Conservation (phyloP, 2,888 invertebrate species). For the Dicycla oo region DNA sequence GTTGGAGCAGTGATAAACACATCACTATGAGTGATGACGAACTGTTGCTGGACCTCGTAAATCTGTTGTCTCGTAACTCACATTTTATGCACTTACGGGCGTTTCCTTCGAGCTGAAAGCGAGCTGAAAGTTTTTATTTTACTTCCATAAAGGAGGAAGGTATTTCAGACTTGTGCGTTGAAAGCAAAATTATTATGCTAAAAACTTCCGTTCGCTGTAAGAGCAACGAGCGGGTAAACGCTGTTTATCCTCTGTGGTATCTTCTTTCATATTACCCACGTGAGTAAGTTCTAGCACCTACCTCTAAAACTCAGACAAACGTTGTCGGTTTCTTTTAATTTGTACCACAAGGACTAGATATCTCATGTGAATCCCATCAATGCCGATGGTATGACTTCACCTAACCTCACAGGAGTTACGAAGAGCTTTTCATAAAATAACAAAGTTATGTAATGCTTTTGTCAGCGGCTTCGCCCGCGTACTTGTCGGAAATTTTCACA, state of each 20-base stretch:
- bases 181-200: constrained; percentile 53
- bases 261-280: constrained; percentile 10
- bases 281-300: neutral
- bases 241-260: constrained; percentile 44
- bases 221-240: constrained; percentile 36
- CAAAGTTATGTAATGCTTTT: constrained; percentile 39
- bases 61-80: constrained; percentile 44
- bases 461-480: too few species aligned
- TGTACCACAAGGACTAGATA: neutral
- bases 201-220: constrained; percentile 44
- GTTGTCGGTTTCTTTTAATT: neutral
- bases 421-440: constrained; percentile 38
- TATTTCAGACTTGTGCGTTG: constrained; percentile 32
- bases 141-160: constrained; percentile 26
- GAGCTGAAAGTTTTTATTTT: constrained; percentile 42
- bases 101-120: constrained; percentile 41
- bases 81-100: constrained; percentile 54
- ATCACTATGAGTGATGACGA: constrained; percentile 60
- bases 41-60: constrained; percentile 52
- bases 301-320: neutral
- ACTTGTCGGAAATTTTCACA: too few species aligned
- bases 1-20: constrained; percentile 58
- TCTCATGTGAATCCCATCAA: neutral
- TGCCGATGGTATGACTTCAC: neutral
- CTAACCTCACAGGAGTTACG: neutral